phyloP scores from a whole-genome alignment of 2,888 invertebrate species.

The Agapostemon virescens region DNA sequence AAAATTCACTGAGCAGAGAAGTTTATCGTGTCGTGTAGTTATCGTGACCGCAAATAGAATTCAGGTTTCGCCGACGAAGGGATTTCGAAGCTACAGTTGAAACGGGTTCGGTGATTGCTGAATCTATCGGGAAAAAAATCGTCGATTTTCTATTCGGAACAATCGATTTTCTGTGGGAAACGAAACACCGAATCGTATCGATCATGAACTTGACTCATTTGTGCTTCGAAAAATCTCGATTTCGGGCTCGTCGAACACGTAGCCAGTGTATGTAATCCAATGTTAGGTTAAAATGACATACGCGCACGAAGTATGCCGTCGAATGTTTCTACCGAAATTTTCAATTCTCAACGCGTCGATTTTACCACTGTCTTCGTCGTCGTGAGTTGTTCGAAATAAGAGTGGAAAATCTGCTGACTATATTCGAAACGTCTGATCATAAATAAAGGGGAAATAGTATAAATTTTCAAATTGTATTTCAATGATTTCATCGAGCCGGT shows the following conservation, averaged over 20 bases:
- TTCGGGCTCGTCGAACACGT: constrained; percentile 17
- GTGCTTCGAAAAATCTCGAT: constrained; percentile 28
- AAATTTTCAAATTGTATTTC: constrained; percentile 46
- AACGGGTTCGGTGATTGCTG: not conserved
- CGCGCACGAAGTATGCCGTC: constrained; percentile 1
- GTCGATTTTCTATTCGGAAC: not conserved
- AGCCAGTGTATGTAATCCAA: constrained; percentile 16
- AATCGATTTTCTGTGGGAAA: not conserved
- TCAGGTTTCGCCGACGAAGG: constrained; percentile 18
- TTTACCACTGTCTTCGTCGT: constrained; percentile 36
- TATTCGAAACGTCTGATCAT: constrained; percentile 43
- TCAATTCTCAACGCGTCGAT: constrained; percentile 12
- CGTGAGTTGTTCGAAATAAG: constrained; percentile 35
- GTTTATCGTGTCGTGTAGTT: constrained; percentile 39
- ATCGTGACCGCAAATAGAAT: constrained; percentile 24
- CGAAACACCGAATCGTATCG: not conserved
- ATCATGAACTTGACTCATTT: constrained; percentile 1
- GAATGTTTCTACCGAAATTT: constrained; percentile 9
- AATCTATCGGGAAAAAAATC: not conserved
- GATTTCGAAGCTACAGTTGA: constrained; percentile 37
- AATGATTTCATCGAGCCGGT: constrained; percentile 30
- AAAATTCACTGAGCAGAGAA: constrained; percentile 66
- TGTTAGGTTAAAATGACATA: constrained; percentile 6
- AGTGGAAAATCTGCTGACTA: constrained; percentile 37
- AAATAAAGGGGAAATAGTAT: constrained; percentile 54